These are phyloP conservation scores for Liolophura sinensis DNA, from an alignment of 1,140 invertebrate genomes.

Conservation along the genomic window DNA sequence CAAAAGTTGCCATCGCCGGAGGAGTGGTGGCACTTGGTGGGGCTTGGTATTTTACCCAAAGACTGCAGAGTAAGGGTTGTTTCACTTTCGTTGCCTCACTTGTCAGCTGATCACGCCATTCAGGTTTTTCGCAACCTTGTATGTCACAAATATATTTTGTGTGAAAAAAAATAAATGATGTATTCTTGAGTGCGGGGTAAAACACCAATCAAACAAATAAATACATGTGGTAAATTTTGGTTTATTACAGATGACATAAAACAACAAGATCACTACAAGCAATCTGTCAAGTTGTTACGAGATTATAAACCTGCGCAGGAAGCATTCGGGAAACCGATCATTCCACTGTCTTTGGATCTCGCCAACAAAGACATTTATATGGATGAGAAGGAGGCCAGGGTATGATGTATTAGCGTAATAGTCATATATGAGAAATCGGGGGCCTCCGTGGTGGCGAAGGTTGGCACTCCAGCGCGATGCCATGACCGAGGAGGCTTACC, in stretches of 20 bases:
- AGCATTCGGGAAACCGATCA: conserved; percentile 22
- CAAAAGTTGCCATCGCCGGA: conserved; percentile 11
- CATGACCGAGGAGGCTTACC: not conserved
- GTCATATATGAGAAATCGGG: not conserved
- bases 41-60: conserved; percentile 10
- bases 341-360: conserved; percentile 11
- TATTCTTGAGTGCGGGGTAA: not conserved
- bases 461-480: not conserved
- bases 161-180: not conserved
- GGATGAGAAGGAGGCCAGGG: conserved; percentile 18
- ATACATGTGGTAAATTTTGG: not conserved
- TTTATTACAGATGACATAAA: conserved; percentile 15
- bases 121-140: not conserved
- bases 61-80: conserved; percentile 13
- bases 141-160: too few species aligned
- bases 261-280: conserved; percentile 18
- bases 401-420: conserved; percentile 1
- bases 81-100: not conserved
- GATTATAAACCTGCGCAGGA: conserved; percentile 22
- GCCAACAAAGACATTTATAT: conserved; percentile 11
- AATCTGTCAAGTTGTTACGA: conserved; percentile 16
- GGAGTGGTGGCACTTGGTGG: conserved; percentile 7
- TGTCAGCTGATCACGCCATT: not conserved
- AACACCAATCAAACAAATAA: not conserved
- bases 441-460: not conserved